Percentiles rank a stretch among this genome's conserved stretches.
phyloP scores from a whole-genome alignment of 2,797 vertebrate genomes.

The Myotis daubentonii region DNA sequence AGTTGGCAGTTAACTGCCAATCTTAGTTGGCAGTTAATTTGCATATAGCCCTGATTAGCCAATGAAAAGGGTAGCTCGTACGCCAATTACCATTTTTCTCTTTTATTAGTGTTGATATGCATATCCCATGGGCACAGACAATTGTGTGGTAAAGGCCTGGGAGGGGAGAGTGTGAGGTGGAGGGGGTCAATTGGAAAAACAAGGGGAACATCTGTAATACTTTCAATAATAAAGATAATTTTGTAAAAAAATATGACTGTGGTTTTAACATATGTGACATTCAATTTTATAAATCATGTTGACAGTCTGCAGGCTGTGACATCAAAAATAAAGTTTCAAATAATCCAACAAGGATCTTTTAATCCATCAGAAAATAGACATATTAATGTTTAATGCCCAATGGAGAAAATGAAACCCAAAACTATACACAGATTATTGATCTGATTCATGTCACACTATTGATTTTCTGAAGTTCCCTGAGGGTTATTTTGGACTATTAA shows the following conservation, averaged over 20 bases:
- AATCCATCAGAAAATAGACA: conserved; percentile 65
- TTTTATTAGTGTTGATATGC: too few relatives aligned
- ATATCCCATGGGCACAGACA: too few relatives aligned
- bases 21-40: too few relatives aligned
- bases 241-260: background rate
- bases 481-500: conserved; percentile 2
- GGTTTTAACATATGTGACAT: conserved; percentile 53
- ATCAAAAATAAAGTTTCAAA: conserved; percentile 69
- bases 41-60: too few relatives aligned
- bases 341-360: conserved; percentile 41
- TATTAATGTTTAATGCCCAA: conserved; percentile 28
- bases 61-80: too few relatives aligned
- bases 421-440: conserved; percentile 35
- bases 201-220: too few relatives aligned
- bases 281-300: conserved; percentile 53
- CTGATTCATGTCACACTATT: conserved; percentile 36
- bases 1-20: too few relatives aligned
- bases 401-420: conserved; percentile 64
- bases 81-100: too few relatives aligned
- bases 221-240: too few relatives aligned
- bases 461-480: conserved; percentile 53
- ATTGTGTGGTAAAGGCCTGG: too few relatives aligned
- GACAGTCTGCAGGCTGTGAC: conserved; percentile 30
- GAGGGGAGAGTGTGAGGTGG: too few relatives aligned
- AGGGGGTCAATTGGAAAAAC: too few relatives aligned